A percentile compares a stretch with the other conserved stretches of the same genome.
phyloP scores from a whole-genome alignment of 2,888 invertebrate species.

The Dione juno region DNA sequence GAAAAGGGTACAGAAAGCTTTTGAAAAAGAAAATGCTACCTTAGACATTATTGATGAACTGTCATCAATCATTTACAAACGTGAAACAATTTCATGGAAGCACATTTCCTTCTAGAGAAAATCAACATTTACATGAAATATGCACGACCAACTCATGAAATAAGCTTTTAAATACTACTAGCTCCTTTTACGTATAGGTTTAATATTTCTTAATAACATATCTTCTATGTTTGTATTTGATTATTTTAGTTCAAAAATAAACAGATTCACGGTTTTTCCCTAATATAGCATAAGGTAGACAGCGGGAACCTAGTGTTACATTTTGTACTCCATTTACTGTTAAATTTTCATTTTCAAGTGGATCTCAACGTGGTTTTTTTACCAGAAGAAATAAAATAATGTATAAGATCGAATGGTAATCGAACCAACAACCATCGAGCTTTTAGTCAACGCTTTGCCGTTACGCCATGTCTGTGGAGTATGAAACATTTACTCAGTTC shows the following conservation, averaged over 20 bases:
- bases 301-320: too few relatives aligned
- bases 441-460: too few relatives aligned
- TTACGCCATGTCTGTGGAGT: too few relatives aligned
- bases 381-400: too few relatives aligned
- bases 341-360: too few relatives aligned
- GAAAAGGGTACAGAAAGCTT: neutral
- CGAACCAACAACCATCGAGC: too few relatives aligned
- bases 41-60: conserved; percentile 23
- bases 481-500: too few relatives aligned
- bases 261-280: too few relatives aligned
- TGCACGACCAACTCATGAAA: conserved; percentile 9
- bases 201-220: neutral
- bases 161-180: conserved; percentile 11
- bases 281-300: too few relatives aligned
- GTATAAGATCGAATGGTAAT: too few relatives aligned
- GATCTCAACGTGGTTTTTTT: too few relatives aligned
- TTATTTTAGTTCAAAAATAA: neutral
- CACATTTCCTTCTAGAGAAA: conserved; percentile 1
- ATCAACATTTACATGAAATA: conserved; percentile 7
- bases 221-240: neutral
- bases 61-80: conserved; percentile 23
- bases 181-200: neutral
- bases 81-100: conserved; percentile 19
- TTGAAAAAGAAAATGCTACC: conserved; percentile 11
- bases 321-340: too few relatives aligned